Percentiles rank a stretch among this genome's conserved stretches.
These are phyloP conservation scores for Seriola quinqueradiata DNA, from an alignment of 2,113 vertebrate species.

Conservation along the genomic window DNA sequence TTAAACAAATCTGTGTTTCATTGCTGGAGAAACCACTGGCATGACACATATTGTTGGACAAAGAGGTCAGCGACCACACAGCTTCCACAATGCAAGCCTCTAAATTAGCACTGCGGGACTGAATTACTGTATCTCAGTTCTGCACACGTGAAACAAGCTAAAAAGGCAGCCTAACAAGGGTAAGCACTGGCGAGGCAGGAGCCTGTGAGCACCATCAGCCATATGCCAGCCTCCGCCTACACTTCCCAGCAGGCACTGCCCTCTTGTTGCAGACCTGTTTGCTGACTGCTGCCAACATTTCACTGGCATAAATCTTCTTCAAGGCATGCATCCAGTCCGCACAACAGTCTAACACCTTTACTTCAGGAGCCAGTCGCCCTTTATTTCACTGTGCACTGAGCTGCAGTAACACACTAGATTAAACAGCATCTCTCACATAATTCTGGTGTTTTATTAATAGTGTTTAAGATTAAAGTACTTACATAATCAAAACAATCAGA, in stretches of 20 bases:
- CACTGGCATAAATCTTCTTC: slow-evolving; percentile 65
- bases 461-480: slow-evolving; percentile 46
- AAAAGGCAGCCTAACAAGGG: slow-evolving; percentile 53
- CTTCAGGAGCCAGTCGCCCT: slow-evolving; percentile 56
- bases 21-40: neutral
- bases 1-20: neutral
- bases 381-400: slow-evolving; percentile 44
- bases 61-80: neutral
- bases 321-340: slow-evolving; percentile 69
- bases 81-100: slow-evolving; percentile 13
- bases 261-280: slow-evolving; percentile 67
- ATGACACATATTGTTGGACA: neutral
- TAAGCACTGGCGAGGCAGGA: slow-evolving; percentile 46
- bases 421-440: slow-evolving; percentile 34
- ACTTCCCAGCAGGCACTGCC: slow-evolving; percentile 80
- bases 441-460: slow-evolving; percentile 7
- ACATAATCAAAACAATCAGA: slow-evolving; percentile 56
- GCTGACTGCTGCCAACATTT: slow-evolving; percentile 72
- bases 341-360: slow-evolving; percentile 75
- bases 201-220: slow-evolving; percentile 57
- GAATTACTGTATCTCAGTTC: slow-evolving; percentile 32
- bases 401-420: slow-evolving; percentile 52
- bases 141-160: slow-evolving; percentile 44
- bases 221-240: slow-evolving; percentile 78
- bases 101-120: slow-evolving; percentile 5